Evolutionary conservation across 2,113 vertebrate species (phyloP).

Genomic region (Larimichthys crocea): DNA sequence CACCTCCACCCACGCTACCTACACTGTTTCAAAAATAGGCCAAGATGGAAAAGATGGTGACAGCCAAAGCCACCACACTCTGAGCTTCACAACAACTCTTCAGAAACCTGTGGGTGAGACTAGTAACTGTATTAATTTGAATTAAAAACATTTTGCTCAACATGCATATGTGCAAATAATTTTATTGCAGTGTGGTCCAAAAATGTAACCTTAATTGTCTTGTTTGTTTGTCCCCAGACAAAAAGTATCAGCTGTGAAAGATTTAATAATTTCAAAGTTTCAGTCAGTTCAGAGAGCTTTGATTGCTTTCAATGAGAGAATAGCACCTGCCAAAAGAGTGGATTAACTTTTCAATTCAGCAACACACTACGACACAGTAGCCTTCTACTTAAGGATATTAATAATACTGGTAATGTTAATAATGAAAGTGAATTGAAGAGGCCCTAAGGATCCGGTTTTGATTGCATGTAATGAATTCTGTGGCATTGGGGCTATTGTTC

Average conservation of each 20-base stretch:
- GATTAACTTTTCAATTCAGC: slow-evolving; percentile 64
- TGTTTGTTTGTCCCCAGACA: background rate
- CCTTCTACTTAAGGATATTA: slow-evolving; percentile 70
- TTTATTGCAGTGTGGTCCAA: too few relatives aligned
- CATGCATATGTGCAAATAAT: too few relatives aligned
- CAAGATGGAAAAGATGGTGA: too few relatives aligned
- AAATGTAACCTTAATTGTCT: background rate
- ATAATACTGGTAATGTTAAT: slow-evolving; percentile 81
- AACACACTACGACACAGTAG: slow-evolving; percentile 35
- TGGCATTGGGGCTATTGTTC: slow-evolving; percentile 72
- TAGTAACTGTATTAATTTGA: background rate
- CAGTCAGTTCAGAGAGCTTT: background rate
- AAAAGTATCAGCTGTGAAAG: slow-evolving; percentile 17
- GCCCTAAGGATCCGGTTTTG: slow-evolving; percentile 73
- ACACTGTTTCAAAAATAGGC: too few relatives aligned
- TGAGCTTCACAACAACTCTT: too few relatives aligned
- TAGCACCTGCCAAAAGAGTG: slow-evolving; percentile 19
- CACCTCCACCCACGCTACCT: too few relatives aligned
- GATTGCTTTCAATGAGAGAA: slow-evolving; percentile 31
- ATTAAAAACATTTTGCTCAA: background rate
- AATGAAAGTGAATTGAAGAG: slow-evolving; percentile 78
- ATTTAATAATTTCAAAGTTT: slow-evolving; percentile 22
- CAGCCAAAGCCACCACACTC: too few relatives aligned
- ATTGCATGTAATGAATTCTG: slow-evolving; percentile 80
- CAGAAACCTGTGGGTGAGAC: too few relatives aligned